phyloP scores from a whole-genome alignment of 2,113 vertebrate genomes.

The Reinhardtius hippoglossoides region DNA sequence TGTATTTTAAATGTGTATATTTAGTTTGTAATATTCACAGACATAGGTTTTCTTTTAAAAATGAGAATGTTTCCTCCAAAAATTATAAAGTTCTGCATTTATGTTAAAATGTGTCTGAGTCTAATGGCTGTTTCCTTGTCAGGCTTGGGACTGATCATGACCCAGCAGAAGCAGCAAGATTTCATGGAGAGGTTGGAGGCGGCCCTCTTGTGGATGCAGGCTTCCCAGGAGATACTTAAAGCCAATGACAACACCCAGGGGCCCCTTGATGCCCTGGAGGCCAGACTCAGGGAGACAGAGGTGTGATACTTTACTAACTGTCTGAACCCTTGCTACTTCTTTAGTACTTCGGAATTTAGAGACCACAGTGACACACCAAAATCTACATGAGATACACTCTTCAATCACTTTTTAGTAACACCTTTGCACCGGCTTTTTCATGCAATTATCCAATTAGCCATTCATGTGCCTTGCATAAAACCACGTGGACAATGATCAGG shows the following conservation, averaged over 20 bases:
- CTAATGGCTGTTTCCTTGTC: background rate
- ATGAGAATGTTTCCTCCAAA: background rate
- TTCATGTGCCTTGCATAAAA: too few species aligned
- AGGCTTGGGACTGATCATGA: slow-evolving; percentile 80
- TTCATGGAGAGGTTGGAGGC: slow-evolving; percentile 87
- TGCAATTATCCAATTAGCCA: too few species aligned
- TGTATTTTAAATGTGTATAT: too few species aligned
- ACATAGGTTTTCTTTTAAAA: background rate
- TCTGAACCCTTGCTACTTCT: slow-evolving; percentile 8
- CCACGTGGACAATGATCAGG: too few species aligned
- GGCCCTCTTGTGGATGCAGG: slow-evolving; percentile 90
- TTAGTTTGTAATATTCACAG: too few species aligned
- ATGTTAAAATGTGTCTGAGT: background rate
- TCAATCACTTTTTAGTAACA: too few species aligned
- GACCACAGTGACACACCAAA: too few species aligned
- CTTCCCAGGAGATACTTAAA: slow-evolving; percentile 87
- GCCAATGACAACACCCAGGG: slow-evolving; percentile 92
- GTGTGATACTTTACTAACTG: slow-evolving; percentile 68
- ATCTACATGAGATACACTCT: too few species aligned
- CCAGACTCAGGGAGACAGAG: slow-evolving; percentile 91
- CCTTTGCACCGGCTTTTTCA: too few species aligned
- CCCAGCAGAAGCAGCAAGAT: slow-evolving; percentile 89
- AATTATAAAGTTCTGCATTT: background rate
- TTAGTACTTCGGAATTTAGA: background rate
- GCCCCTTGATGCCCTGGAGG: slow-evolving; percentile 88